Evolutionary conservation across 2,113 vertebrate species (phyloP), one percentile per base, ranked within the genome.

Genomic region (Chinchilla lanigera): DNA sequence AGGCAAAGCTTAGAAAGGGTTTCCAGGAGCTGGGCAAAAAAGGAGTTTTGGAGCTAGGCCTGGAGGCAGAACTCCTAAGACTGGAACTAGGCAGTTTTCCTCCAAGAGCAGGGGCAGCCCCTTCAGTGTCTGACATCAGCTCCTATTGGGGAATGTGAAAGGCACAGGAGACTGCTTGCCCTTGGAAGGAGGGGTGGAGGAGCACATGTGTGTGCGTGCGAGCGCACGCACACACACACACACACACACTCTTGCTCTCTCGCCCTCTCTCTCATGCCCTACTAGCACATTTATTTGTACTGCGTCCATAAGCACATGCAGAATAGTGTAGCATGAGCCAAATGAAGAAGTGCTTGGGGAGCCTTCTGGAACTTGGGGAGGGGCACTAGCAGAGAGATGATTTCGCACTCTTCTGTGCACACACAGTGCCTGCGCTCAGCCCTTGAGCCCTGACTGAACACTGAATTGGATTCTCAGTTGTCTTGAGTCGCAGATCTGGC

Each of bases 251-350:
- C 58, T 24, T 26, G 22, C 60, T 61, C 26, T 61, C 17, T 38
- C 17, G 19, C 33, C 35, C 33, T 67, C 71, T 77, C 9, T 41
- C 69, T 61, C 44, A 26, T 73, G 35, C 47, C 38, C 2, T 56
- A 22, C 38, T 96, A 90, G 50, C 96, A 94, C 88, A 73, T 93
- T 78, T 94, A 94, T 95, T 95, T 97, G 77, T 92, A 98, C 96
- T 92, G 44, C 75, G 69, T 87, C 84, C 87, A 6, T 97, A n/a
- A 95, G 89, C 95, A 97, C 93, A 65, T 83, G 85, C 58, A 81
- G 94, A 97, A 84, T 89, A 97, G 95, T 89, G 73, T 65, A 90
- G 35, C 73, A 78, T 88, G 95, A 95, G 83, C 89, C 52, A 89
- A 73, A 50, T 56, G 50, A 90, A 93, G 65, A 96, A 92, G 50